Evolutionary conservation across 2,113 vertebrate genomes (phyloP), one percentile per base, ranked within the genome.

Genomic region (Sorex fumeus): DNA sequence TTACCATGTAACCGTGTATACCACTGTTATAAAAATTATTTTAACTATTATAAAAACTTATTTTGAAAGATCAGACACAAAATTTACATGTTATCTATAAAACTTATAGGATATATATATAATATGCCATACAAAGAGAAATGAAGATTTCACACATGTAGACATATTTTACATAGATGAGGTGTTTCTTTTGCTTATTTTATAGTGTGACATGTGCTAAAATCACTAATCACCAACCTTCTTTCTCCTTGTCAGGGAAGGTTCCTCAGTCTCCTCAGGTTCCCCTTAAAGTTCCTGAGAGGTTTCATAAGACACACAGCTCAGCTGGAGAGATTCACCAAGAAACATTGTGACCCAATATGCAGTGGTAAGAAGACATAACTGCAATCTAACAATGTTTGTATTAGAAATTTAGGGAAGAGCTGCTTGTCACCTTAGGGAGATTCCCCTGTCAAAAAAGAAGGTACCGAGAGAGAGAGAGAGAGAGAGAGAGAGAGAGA

Each of bases 321-420:
- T 45, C 32, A 19, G 13, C 9, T 82, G 16, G 4, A 21, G 12
- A 60, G 74, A 15, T 13, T 81, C 53, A 16, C 12, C 15, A 28
- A 85, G 36, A 47, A 32, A 82, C 57, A 23, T 27, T 0, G 2
- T 2, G 75, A 60, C 19, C 6, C 36, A 32, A 36, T 6, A 19
- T 66, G 67, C 71, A 76, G 57, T 23, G 19, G 19, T 60, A 21
- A 60, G 34, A 78, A 96, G 34, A 28, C 2, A 36, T 32, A 47
- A 40, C 67, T 81, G 2, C 15, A 45, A 47, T n/a, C n/a, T 1
- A 27, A 71, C 1, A 19, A 21, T 60, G 15, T 75, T 76, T 74
- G 40, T 10, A 74, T 84, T 53, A 28, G 71, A 27, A 50, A 89
- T 71, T 84, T 70, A 67, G 11, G 82, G 72, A 30, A 83, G 77